These are phyloP conservation scores for Chaunax sp. DNA, from an alignment of 2,797 vertebrate genomes.

Conservation along the genomic window DNA sequence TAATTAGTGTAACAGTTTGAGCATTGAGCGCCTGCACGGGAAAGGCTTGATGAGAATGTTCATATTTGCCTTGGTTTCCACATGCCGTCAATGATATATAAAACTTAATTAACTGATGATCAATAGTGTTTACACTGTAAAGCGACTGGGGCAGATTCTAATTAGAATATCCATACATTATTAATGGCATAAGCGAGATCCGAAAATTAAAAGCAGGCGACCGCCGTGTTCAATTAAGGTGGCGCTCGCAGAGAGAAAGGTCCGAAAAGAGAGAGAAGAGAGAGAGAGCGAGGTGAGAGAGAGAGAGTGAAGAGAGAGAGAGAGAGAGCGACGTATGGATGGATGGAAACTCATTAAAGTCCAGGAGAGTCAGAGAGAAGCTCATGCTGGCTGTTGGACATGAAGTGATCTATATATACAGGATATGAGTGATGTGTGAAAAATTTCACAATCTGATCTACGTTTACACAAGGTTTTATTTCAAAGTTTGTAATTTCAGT, in stretches of 20 bases:
- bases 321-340: constrained; percentile 25
- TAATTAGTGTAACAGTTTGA: constrained; percentile 65
- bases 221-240: constrained; percentile 78
- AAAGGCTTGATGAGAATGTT: constrained; percentile 70
- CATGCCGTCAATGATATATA: constrained; percentile 79
- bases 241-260: constrained; percentile 27
- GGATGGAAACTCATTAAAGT: constrained; percentile 55
- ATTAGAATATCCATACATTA: constrained; percentile 88
- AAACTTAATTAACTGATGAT: constrained; percentile 87
- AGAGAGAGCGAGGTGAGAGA: too few relatives aligned
- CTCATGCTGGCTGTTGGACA: constrained; percentile 18
- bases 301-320: not conserved
- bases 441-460: too few relatives aligned
- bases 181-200: constrained; percentile 83
- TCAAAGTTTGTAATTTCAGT: too few relatives aligned
- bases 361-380: constrained; percentile 39
- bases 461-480: too few relatives aligned
- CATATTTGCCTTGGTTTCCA: constrained; percentile 73
- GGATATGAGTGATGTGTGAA: too few relatives aligned
- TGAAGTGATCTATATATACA: constrained; percentile 33
- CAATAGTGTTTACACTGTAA: constrained; percentile 87
- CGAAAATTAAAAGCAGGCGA: constrained; percentile 84
- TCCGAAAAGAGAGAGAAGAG: constrained; percentile 26
- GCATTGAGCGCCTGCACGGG: constrained; percentile 47
- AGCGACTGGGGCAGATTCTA: constrained; percentile 82